phyloP scores from a whole-genome alignment of 2,888 invertebrate genomes.

The Lepidochitona cinerea region DNA sequence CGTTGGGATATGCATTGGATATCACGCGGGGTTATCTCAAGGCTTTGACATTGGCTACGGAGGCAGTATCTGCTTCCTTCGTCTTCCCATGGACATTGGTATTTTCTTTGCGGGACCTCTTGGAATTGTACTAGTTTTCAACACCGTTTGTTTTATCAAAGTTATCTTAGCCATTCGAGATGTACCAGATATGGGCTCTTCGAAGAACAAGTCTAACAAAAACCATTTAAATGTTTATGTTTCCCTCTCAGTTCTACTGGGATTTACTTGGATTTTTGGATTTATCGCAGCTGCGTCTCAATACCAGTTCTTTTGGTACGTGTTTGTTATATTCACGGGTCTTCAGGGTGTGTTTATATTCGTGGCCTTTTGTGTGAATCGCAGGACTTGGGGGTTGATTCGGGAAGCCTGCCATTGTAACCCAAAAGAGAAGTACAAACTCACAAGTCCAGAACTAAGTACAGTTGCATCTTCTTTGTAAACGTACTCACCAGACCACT shows the following conservation, averaged over 20 bases:
- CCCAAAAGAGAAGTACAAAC: too few species aligned
- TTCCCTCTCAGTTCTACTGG: slow-evolving; percentile 11
- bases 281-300: slow-evolving; percentile 3
- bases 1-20: not conserved
- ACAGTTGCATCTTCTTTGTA: too few species aligned
- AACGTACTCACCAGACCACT: too few species aligned
- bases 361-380: not conserved
- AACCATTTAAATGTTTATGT: slow-evolving; percentile 2
- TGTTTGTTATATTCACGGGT: slow-evolving; percentile 13
- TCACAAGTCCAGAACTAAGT: too few species aligned
- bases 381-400: too few species aligned
- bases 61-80: slow-evolving; percentile 11
- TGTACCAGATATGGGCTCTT: not conserved
- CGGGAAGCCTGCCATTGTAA: too few species aligned
- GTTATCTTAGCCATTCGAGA: not conserved
- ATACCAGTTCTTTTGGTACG: slow-evolving; percentile 10
- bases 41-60: slow-evolving; percentile 13
- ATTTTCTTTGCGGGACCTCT: slow-evolving; percentile 16
- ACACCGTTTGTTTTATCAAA: slow-evolving; percentile 10
- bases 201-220: not conserved
- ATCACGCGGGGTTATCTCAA: not conserved
- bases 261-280: slow-evolving; percentile 15
- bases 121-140: not conserved
- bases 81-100: not conserved
- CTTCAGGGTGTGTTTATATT: slow-evolving; percentile 18